Base-by-base conservation (phyloP, 1,140 invertebrate genomes). In the Drosophila chauvacae region DNA sequence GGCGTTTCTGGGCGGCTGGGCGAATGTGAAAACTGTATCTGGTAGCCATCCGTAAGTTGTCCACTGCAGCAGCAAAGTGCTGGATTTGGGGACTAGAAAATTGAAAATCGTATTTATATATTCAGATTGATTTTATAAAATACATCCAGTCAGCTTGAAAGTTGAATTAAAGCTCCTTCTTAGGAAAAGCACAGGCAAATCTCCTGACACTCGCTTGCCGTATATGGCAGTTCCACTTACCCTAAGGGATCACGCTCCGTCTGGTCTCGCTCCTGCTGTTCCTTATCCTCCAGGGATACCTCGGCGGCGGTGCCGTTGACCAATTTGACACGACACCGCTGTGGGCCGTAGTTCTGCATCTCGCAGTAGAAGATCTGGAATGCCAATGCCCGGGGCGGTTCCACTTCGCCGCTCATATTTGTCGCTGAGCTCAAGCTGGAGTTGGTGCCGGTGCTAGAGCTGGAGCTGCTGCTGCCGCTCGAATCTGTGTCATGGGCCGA, bases 21-120 rank as follows among this genome's bases (percentile, higher is more conserved):
- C 94, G 93, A 18, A 97, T 95, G 92, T 96, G 95, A 76, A 97
- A 95, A 11, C 95, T 95, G 87, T 97, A 97, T 44, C 95, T 96
- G 18, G 96, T 96, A 20, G 96, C 94, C 96, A 96, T 96, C 14
- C 95, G 92, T 39, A 96, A 91, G 55, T 95, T 95, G 14, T 93
- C 93, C 44, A 96, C 94, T 10, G 94, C 93, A 0, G 94, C 93
- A 2, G 93, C 93, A 85, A 94, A 96, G 39, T 90, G 84, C 2
- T 79, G 90, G 10, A 90, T 69, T 23, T 81, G 81, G 10, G 68
- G 13, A 35, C 86, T 90, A 35, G 4, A 35, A 35, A 35, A 13
- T 35, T n/a, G 3, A 41, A n/a, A 41, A 7, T 16, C 13, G 5
- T 35, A 13, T 41, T n/a, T 42, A 20, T 7, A 23, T 47, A 7